phyloP scores from a whole-genome alignment of 2,797 vertebrate species.

The Helostoma temminkii region DNA sequence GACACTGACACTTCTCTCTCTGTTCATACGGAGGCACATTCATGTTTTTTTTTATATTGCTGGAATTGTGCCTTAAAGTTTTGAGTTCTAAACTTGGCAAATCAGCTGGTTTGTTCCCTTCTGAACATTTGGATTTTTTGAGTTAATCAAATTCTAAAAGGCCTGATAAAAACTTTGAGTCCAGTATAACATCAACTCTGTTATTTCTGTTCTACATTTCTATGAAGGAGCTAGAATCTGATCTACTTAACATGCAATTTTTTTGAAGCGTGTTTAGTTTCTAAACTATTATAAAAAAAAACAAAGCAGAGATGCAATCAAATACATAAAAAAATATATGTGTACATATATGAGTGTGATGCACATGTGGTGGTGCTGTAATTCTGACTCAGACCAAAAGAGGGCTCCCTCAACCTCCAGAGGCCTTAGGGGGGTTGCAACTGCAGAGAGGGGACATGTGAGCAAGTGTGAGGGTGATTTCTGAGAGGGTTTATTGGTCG shows the following conservation, averaged over 20 bases:
- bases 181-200: too few species aligned
- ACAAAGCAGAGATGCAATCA: background rate
- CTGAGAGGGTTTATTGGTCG: slow-evolving; percentile 38
- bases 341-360: slow-evolving; percentile 19
- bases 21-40: slow-evolving; percentile 16
- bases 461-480: slow-evolving; percentile 23
- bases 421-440: slow-evolving; percentile 32
- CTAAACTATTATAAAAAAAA: too few species aligned
- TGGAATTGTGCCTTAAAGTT: too few species aligned
- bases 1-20: slow-evolving; percentile 20
- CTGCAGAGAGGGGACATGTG: slow-evolving; percentile 22
- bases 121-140: too few species aligned
- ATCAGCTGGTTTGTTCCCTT: too few species aligned
- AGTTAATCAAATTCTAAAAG: too few species aligned
- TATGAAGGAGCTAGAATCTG: background rate
- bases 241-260: too few species aligned
- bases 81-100: too few species aligned
- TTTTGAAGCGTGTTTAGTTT: too few species aligned
- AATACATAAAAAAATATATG: rapidly evolving
- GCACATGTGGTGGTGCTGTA: slow-evolving; percentile 35
- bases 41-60: too few species aligned
- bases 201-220: too few species aligned
- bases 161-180: too few species aligned
- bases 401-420: slow-evolving; percentile 86
- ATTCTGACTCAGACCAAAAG: slow-evolving; percentile 83